phyloP scores from a whole-genome alignment of 2,797 vertebrate species.

The Sternotherus odoratus region DNA sequence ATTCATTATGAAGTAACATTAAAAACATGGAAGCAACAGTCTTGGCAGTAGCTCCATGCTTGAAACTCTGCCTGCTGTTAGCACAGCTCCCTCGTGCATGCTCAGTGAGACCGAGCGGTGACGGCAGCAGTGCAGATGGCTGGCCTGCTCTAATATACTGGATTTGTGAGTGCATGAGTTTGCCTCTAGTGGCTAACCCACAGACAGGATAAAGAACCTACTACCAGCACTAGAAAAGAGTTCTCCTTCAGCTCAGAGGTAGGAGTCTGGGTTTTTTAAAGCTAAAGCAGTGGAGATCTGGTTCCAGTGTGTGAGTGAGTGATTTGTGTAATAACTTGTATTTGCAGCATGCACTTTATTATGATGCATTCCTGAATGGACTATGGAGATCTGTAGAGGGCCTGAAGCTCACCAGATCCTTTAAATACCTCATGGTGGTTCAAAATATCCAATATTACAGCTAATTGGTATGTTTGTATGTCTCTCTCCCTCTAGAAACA shows the following conservation, averaged over 20 bases:
- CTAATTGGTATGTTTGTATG: not conserved
- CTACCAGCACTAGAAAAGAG: not conserved
- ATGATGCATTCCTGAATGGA: not conserved
- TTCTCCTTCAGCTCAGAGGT: not conserved
- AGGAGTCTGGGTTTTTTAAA: not conserved
- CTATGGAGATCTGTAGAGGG: not conserved
- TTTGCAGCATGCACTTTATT: not conserved
- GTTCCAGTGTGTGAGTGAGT: not conserved
- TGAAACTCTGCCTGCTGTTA: not conserved
- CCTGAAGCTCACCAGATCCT: not conserved
- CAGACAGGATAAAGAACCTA: not conserved
- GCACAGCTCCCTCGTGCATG: accelerated
- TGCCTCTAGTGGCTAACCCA: not conserved
- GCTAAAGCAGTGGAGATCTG: not conserved
- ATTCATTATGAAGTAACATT: constrained; percentile 17
- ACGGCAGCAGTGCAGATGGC: not conserved
- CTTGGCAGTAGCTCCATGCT: not conserved
- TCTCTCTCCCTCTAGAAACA: not conserved
- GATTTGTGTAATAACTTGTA: not conserved
- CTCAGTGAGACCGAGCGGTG: not conserved
- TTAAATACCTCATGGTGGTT: not conserved
- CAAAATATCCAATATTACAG: not conserved
- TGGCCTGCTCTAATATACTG: not conserved
- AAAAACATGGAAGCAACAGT: not conserved
- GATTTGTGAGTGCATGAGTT: not conserved